Evolutionary conservation across 1,140 invertebrate genomes (phyloP).

Genomic region (Drosophila ironensis): DNA sequence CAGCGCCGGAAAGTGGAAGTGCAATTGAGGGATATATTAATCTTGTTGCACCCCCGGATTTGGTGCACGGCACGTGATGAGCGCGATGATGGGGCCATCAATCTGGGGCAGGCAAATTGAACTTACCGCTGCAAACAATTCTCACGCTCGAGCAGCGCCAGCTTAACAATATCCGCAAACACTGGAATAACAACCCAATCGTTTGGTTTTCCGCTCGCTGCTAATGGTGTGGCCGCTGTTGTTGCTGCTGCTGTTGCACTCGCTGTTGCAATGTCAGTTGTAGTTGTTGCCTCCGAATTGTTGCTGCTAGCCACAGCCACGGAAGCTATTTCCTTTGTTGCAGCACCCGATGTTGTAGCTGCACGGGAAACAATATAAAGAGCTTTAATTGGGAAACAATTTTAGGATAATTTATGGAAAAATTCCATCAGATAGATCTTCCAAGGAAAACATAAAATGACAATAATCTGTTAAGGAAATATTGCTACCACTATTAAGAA

Average conservation of each 20-base stretch:
- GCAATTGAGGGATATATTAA: slow-evolving; percentile 27
- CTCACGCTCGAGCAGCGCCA: slow-evolving; percentile 74
- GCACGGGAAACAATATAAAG: not conserved
- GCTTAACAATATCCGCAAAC: slow-evolving; percentile 82
- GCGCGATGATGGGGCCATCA: slow-evolving; percentile 22
- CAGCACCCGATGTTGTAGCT: not conserved
- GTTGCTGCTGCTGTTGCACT: slow-evolving; percentile 4
- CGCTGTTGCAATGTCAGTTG: slow-evolving; percentile 9
- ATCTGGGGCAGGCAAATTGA: slow-evolving; percentile 18
- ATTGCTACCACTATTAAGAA: too few species aligned
- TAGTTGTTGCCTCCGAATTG: slow-evolving; percentile 15
- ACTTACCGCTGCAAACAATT: slow-evolving; percentile 79
- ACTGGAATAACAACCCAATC: slow-evolving; percentile 82
- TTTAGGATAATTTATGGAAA: too few species aligned
- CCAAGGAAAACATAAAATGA: too few species aligned
- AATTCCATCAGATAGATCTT: too few species aligned
- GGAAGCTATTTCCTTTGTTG: slow-evolving; percentile 26
- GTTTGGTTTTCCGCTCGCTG: slow-evolving; percentile 58
- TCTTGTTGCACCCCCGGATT: slow-evolving; percentile 4
- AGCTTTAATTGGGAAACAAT: not conserved
- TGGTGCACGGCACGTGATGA: not conserved
- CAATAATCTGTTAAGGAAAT: too few species aligned
- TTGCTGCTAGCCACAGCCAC: slow-evolving; percentile 31
- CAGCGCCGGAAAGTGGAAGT: slow-evolving; percentile 15
- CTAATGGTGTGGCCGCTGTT: slow-evolving; percentile 33